phyloP scores from a whole-genome alignment of 2,888 invertebrate species.

The Cantharis flavilabris region DNA sequence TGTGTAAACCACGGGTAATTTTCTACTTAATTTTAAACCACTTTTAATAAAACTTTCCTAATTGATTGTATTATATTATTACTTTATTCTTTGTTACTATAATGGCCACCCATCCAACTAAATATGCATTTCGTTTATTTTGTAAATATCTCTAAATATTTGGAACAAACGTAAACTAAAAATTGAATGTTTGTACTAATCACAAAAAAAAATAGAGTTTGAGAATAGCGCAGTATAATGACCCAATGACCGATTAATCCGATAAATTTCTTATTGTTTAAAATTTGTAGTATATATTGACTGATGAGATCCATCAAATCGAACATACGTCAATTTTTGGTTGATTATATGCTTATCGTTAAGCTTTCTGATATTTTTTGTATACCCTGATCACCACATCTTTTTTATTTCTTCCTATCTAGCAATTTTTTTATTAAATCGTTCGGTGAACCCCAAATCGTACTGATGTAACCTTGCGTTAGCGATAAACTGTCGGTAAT shows the following conservation, averaged over 20 bases:
- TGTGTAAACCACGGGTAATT: background rate
- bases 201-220: background rate
- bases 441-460: background rate
- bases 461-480: background rate
- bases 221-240: background rate
- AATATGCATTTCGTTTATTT: background rate
- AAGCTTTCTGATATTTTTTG: background rate
- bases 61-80: background rate
- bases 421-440: background rate
- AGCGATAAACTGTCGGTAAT: background rate
- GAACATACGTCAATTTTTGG: background rate
- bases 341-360: background rate
- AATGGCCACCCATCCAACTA: background rate
- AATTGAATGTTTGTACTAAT: background rate
- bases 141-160: background rate
- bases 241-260: background rate
- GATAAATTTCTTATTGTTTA: background rate
- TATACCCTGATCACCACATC: background rate
- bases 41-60: background rate
- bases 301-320: too few relatives aligned
- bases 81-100: background rate
- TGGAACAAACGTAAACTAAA: background rate
- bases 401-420: background rate
- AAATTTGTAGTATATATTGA: background rate
- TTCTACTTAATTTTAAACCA: background rate